phyloP scores from a whole-genome alignment of 2,888 invertebrate genomes.

The Heliconius ismenius region DNA sequence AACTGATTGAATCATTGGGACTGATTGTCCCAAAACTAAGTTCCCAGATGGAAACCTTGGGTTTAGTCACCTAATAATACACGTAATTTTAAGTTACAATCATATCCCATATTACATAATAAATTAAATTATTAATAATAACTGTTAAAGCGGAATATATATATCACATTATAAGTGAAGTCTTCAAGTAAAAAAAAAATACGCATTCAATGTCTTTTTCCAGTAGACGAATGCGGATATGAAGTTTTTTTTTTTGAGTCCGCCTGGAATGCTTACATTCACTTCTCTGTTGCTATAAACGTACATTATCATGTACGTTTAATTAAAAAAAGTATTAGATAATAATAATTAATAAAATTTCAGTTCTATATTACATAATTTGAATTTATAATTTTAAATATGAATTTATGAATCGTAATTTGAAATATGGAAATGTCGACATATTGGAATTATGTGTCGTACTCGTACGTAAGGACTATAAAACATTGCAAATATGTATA shows the following conservation, averaged over 20 bases:
- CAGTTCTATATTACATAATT: neutral
- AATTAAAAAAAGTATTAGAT: slow-evolving; percentile 9
- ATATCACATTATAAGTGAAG: neutral
- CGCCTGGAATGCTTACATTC: slow-evolving; percentile 30
- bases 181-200: slow-evolving; percentile 11
- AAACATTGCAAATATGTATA: too few species aligned
- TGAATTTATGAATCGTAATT: neutral
- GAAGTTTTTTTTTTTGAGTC: slow-evolving; percentile 17
- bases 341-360: slow-evolving; percentile 10
- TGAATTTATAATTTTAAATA: neutral
- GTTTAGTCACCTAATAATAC: too few species aligned
- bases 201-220: slow-evolving; percentile 25
- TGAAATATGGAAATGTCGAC: neutral
- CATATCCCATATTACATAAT: too few species aligned
- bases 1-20: too few species aligned
- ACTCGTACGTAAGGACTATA: too few species aligned
- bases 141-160: too few species aligned
- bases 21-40: too few species aligned
- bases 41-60: too few species aligned
- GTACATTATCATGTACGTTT: neutral
- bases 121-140: neutral
- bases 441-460: neutral
- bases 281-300: slow-evolving; percentile 25
- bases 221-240: slow-evolving; percentile 29
- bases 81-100: too few species aligned